Percentiles rank a stretch among this genome's conserved stretches.
Evolutionary conservation across 1,140 invertebrate species (phyloP).

Genomic region (Rhysida immarginata): DNA sequence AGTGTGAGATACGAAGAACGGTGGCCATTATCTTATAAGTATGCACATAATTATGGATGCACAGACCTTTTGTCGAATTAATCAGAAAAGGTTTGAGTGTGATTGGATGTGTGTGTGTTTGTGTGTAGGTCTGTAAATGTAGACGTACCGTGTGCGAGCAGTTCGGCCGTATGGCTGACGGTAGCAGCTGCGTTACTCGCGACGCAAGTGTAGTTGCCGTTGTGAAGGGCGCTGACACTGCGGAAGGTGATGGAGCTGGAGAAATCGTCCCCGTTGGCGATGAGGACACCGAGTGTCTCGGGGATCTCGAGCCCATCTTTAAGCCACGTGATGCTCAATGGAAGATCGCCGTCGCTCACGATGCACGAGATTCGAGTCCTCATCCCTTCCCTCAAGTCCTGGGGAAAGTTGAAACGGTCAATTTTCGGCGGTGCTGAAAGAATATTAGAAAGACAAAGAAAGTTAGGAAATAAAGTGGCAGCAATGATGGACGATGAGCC

Average conservation of each 20-base stretch:
- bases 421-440: constrained; percentile 27
- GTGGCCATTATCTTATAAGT: too few relatives aligned
- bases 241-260: constrained; percentile 11
- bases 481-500: not conserved
- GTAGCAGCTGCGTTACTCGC: constrained; percentile 25
- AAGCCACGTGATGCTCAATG: constrained; percentile 56
- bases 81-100: too few relatives aligned
- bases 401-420: constrained; percentile 34
- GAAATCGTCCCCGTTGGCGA: constrained; percentile 12
- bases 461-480: not conserved
- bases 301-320: constrained; percentile 50
- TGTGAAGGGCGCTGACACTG: constrained; percentile 15
- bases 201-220: constrained; percentile 25
- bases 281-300: constrained; percentile 14
- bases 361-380: constrained; percentile 68
- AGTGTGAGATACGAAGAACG: too few relatives aligned
- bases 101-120: too few relatives aligned
- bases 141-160: constrained; percentile 32
- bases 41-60: too few relatives aligned
- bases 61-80: too few relatives aligned
- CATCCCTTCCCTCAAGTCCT: constrained; percentile 65
- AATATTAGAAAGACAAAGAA: not conserved
- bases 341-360: constrained; percentile 61
- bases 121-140: too few relatives aligned
- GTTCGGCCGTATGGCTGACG: constrained; percentile 26